phyloP scores from a whole-genome alignment of 2,888 invertebrate genomes.

The Sthenelais limicola region DNA sequence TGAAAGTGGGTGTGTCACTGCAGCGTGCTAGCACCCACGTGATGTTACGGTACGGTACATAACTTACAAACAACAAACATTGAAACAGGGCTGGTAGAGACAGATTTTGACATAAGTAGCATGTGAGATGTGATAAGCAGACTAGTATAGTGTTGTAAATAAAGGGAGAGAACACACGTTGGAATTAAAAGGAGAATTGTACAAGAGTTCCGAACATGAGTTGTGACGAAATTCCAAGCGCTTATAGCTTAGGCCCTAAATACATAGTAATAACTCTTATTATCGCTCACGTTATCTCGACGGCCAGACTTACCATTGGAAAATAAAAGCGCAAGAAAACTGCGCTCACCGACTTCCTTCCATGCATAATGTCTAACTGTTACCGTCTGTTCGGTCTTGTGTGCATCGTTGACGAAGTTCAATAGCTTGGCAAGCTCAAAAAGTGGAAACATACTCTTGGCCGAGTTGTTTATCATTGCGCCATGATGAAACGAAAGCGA shows the following conservation, averaged over 20 bases:
- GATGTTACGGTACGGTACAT: no score
- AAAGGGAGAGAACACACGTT: no score
- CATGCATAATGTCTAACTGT: constrained; percentile 57
- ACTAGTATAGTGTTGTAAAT: no score
- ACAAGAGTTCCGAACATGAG: no score
- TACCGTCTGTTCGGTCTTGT: constrained; percentile 51
- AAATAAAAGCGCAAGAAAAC: constrained; percentile 60
- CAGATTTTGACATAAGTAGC: no score
- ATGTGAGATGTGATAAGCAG: no score
- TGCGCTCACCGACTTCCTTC: constrained; percentile 63
- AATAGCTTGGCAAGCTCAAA: constrained; percentile 62
- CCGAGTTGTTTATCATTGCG: constrained; percentile 9
- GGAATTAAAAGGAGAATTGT: no score
- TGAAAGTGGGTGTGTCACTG: no score
- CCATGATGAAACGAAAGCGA: constrained; percentile 26
- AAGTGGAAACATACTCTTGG: constrained; percentile 58
- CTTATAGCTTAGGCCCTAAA: neutral
- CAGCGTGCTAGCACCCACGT: no score
- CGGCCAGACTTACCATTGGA: constrained; percentile 59
- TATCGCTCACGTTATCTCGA: constrained; percentile 19
- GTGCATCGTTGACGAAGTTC: constrained; percentile 54
- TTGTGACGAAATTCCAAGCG: no score
- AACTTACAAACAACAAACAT: no score
- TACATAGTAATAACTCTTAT: neutral
- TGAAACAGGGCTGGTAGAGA: no score